These are phyloP conservation scores for Callospermophilus lateralis DNA, from an alignment of 2,113 vertebrate genomes.

Conservation along the genomic window DNA sequence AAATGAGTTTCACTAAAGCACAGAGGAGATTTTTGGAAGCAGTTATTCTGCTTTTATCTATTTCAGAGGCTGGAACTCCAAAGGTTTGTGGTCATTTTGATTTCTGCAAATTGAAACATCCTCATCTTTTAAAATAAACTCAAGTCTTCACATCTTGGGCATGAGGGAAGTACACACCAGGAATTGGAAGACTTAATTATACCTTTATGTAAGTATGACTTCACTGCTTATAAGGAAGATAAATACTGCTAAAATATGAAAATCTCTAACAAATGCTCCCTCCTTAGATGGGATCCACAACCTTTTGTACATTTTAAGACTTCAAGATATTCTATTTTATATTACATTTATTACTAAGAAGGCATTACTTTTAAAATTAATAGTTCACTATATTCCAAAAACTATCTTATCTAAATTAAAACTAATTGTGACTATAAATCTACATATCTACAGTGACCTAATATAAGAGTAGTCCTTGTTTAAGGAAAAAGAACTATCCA, in stretches of 20 bases:
- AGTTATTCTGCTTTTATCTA: not conserved
- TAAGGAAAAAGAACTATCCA: not conserved
- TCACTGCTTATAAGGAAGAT: slow-evolving; percentile 84
- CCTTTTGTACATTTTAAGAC: not conserved
- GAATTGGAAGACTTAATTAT: slow-evolving; percentile 83
- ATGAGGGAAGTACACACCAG: slow-evolving; percentile 85
- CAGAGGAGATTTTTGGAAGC: not conserved
- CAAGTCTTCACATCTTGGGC: not conserved
- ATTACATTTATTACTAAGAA: slow-evolving; percentile 59
- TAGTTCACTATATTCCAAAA: not conserved
- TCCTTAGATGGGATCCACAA: not conserved
- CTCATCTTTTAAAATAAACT: not conserved
- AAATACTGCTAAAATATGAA: slow-evolving; percentile 50
- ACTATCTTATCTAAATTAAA: slow-evolving; percentile 40
- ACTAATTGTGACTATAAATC: not conserved
- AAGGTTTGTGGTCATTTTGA: slow-evolving; percentile 87
- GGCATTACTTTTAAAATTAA: slow-evolving; percentile 44
- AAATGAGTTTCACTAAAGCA: not conserved
- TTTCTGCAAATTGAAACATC: slow-evolving; percentile 82
- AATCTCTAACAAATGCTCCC: not conserved
- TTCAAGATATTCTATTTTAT: slow-evolving; percentile 19
- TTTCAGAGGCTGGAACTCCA: slow-evolving; percentile 84
- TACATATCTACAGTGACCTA: not conserved
- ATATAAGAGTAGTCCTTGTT: not conserved
- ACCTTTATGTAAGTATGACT: slow-evolving; percentile 70